Evolutionary conservation across 2,113 vertebrate genomes (phyloP), one percentile per base, ranked within the genome.

Genomic region (Scatophagus argus): DNA sequence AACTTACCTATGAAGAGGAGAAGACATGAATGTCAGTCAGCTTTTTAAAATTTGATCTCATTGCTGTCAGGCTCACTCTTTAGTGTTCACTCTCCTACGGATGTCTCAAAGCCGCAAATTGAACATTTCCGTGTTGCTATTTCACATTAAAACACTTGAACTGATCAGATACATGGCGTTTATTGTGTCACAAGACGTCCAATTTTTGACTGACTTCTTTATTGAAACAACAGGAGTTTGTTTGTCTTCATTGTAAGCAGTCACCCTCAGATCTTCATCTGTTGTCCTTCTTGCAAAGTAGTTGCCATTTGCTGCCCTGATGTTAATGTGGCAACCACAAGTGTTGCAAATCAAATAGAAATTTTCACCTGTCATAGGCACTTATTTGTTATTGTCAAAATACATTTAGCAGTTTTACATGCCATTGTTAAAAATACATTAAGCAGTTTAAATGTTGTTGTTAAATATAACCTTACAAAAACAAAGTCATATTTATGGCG

Each of bases 101-200:
- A 32, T 0, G 14, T 51, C 31, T 52, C 16, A 27, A 16, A 65
- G 29, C 8, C 38, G n/a, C 34, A 67, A 68, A 68, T 17, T 51
- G n/a, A 29, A 17, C 34, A 54, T 13, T 41, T 56, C 17, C 23
- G 10, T 16, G 12, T 41, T 39, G 23, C 44, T 49, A 6, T 32
- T 61, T 51, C 70, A 51, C 56, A 16, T 61, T 21, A 73, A 39
- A 72, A 36, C 3, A 27, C n/a, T 14, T 41, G 10, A 51, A 32
- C 32, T 52, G 23, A 21, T 0, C 25, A 32, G 23, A 43, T 10
- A 21, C 10, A 10, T 43, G 61, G 13, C 19, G n/a, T 47, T 65
- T 16, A 32, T 47, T n/a, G 29, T 47, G 17, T 38, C 25, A 32
- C 17, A 34, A 2, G 38, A 10, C 27, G 59, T n/a, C 13, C 31